A percentile compares a stretch with the other conserved stretches of the same genome.
Conservation (phyloP, 2,113 vertebrate species). For the Trematocara marginatum region DNA sequence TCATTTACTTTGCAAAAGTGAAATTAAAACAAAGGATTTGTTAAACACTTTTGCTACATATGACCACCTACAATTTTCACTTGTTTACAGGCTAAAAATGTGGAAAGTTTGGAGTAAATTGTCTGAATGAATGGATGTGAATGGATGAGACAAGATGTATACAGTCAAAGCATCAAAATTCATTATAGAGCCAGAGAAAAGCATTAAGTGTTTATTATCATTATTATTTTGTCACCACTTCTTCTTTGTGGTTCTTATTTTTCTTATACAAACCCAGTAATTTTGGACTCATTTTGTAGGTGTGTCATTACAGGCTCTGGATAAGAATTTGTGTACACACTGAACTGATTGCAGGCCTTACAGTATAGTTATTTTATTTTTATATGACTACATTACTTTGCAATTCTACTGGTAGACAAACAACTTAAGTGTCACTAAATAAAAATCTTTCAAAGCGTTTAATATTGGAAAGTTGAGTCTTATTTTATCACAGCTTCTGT, state of each 20-base stretch:
- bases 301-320: not conserved
- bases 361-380: not conserved
- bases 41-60: not conserved
- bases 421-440: not conserved
- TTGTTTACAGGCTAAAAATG: not conserved
- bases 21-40: not conserved
- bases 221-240: not conserved
- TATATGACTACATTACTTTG: not conserved
- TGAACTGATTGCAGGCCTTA: not conserved
- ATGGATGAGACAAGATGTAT: not conserved
- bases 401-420: not conserved
- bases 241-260: not conserved
- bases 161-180: not conserved
- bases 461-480: not conserved
- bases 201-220: not conserved
- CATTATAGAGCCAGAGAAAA: not conserved
- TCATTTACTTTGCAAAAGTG: not conserved
- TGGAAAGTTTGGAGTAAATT: not conserved
- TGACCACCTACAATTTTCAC: not conserved
- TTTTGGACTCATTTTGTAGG: not conserved
- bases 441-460: accelerated
- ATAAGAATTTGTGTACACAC: not conserved
- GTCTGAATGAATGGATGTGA: not conserved
- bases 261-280: accelerated
- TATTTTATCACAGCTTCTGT: not conserved